phyloP scores from a whole-genome alignment of 2,797 vertebrate species.

The Artibeus lituratus region DNA sequence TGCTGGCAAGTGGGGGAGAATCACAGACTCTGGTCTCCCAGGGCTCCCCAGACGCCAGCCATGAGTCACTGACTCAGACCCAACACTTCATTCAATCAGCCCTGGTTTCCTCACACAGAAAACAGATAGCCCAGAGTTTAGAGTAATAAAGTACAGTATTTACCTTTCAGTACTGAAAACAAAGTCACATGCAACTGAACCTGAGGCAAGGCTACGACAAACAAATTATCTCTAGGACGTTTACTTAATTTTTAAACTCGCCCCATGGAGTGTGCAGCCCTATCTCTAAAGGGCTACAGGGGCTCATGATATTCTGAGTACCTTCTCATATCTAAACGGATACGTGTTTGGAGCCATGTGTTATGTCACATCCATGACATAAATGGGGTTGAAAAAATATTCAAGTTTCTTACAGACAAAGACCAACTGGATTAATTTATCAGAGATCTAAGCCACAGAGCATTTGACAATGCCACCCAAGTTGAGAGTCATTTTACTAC shows the following conservation, averaged over 20 bases:
- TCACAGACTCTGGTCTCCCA: background rate
- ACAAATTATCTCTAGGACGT: background rate
- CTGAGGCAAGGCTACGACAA: background rate
- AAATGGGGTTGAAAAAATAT: background rate
- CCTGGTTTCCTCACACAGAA: background rate
- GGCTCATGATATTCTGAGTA: background rate
- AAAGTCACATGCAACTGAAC: constrained; percentile 1
- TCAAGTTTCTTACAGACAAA: background rate
- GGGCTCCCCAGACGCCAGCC: background rate
- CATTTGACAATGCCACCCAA: background rate
- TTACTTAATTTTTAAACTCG: constrained; percentile 28
- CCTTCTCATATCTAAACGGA: background rate
- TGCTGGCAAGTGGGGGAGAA: background rate
- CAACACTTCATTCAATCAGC: background rate
- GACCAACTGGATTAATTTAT: background rate
- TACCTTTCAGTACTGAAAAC: background rate
- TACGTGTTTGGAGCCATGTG: background rate
- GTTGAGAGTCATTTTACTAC: constrained; percentile 13
- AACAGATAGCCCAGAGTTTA: background rate
- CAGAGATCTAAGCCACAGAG: background rate
- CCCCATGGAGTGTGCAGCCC: background rate
- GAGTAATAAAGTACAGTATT: background rate
- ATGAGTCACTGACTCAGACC: background rate
- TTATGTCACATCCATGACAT: background rate
- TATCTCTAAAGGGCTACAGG: background rate